phyloP scores from a whole-genome alignment of 2,113 vertebrate genomes.

The Platycercus adscitus region DNA sequence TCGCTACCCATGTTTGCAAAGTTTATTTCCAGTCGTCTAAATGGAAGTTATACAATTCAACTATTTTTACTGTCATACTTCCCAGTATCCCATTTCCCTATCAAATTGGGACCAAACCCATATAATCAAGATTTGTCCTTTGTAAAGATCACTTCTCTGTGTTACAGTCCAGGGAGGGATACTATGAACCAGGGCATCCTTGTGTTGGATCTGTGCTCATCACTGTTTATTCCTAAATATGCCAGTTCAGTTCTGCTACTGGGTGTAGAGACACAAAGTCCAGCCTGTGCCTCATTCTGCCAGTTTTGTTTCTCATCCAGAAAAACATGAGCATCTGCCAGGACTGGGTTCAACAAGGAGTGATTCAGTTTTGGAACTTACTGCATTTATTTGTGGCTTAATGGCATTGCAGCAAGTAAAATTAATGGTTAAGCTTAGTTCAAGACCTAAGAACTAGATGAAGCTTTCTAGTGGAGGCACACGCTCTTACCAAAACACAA shows the following conservation, averaged over 20 bases:
- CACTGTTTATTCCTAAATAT: not conserved
- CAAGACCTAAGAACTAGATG: not conserved
- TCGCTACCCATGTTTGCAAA: not conserved
- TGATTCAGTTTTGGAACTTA: constrained; percentile 39
- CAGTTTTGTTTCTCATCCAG: constrained; percentile 29
- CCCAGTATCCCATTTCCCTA: not conserved
- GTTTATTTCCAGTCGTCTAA: not conserved
- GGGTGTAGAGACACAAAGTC: constrained; percentile 32
- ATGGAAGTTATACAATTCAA: not conserved
- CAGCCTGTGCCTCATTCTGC: constrained; percentile 43
- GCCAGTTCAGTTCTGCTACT: not conserved
- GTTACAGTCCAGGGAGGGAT: not conserved
- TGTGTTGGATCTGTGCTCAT: not conserved
- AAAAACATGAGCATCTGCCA: constrained; percentile 41
- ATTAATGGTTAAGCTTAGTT: constrained; percentile 27
- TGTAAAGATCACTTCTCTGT: not conserved
- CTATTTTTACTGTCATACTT: not conserved
- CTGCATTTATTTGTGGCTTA: not conserved
- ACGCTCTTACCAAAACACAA: not conserved
- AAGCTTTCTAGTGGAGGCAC: not conserved
- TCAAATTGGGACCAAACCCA: not conserved
- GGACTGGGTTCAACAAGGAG: constrained; percentile 4
- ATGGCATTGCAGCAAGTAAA: not conserved
- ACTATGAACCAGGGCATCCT: not conserved
- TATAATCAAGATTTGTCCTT: not conserved